Evolutionary conservation across 2,888 invertebrate genomes (phyloP).

Genomic region (Autographa pulchrina): DNA sequence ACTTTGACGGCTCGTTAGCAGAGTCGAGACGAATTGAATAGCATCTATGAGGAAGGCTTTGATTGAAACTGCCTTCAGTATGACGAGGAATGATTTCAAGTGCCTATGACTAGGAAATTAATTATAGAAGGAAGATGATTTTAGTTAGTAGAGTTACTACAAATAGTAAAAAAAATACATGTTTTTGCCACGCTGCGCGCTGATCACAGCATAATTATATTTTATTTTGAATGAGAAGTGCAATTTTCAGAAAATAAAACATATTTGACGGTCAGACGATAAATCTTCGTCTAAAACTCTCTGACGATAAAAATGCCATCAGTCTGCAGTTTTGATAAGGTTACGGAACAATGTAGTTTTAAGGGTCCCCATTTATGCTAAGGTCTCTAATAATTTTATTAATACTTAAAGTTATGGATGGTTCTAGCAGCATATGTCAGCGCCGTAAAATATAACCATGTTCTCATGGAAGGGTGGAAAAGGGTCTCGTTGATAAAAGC

Average conservation of each 20-base stretch:
- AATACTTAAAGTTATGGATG: not conserved
- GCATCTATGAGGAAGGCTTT: not conserved
- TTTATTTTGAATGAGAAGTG: no score
- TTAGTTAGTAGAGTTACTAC: no score
- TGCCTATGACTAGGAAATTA: no score
- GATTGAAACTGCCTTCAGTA: not conserved
- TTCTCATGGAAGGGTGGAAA: not conserved
- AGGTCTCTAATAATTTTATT: not conserved
- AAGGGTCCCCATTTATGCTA: not conserved
- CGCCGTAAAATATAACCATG: not conserved
- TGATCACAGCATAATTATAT: no score
- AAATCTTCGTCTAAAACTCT: no score
- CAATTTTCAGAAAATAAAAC: no score
- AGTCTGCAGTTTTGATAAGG: not conserved
- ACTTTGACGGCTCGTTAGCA: not conserved
- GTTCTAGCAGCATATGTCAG: not conserved
- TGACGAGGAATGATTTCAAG: not conserved
- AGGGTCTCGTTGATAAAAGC: not conserved
- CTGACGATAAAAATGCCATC: no score
- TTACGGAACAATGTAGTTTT: slow-evolving; percentile 1
- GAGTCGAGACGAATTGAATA: not conserved
- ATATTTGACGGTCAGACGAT: no score
- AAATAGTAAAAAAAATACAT: no score
- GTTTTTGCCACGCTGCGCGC: no score
- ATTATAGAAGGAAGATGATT: no score